Conservation (phyloP, 2,113 vertebrate genomes). For the Neoarius graeffei region DNA sequence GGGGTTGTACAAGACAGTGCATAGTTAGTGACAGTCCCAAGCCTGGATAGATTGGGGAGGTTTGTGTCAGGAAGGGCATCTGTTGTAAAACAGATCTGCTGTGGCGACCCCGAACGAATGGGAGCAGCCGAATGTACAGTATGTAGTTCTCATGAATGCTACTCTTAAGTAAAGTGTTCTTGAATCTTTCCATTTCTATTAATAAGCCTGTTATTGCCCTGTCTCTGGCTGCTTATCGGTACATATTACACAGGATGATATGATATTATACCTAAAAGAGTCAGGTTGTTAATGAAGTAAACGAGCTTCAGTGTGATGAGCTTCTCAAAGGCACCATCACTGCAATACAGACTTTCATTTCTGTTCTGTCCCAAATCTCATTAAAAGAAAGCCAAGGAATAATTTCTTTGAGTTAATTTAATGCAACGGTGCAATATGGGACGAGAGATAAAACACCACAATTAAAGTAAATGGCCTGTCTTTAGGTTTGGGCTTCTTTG, state of each 20-base stretch:
- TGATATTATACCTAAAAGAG: not conserved
- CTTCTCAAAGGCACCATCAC: not conserved
- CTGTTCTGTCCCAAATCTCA: conserved; percentile 6
- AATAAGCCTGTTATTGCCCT: not conserved
- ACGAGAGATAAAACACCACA: not conserved
- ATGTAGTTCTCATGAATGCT: not conserved
- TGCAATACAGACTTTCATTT: not conserved
- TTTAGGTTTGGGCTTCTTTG: not conserved
- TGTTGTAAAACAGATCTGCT: too few relatives aligned
- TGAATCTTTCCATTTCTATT: conserved; percentile 2
- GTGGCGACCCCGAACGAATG: too few relatives aligned
- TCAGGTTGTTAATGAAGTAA: conserved; percentile 1
- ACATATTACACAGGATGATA: not conserved
- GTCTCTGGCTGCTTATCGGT: not conserved
- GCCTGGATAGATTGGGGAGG: too few relatives aligned
- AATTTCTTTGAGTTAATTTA: not conserved
- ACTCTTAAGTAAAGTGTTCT: not conserved
- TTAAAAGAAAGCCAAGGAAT: not conserved
- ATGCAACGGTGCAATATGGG: not conserved
- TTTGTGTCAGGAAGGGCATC: too few relatives aligned
- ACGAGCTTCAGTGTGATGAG: not conserved
- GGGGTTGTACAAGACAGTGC: too few relatives aligned
- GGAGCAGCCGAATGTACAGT: too few relatives aligned
- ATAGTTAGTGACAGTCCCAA: too few relatives aligned
- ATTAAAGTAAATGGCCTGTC: not conserved